Conservation (phyloP, 2,797 vertebrate species). For the Bufotes viridis region DNA sequence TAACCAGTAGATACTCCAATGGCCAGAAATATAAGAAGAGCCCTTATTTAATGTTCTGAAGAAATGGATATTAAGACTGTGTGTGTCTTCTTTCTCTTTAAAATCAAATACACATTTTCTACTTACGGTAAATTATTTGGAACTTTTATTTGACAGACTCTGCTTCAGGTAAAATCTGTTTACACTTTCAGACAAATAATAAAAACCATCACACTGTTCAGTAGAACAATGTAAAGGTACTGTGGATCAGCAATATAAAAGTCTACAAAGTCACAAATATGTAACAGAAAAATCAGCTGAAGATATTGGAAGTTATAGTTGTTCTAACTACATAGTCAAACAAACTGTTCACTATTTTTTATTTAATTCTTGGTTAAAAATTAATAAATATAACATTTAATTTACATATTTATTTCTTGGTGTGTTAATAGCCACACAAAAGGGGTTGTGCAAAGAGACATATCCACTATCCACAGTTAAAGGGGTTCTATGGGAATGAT, state of each 20-base stretch:
- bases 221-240: slow-evolving; percentile 20
- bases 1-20: too few relatives aligned
- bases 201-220: slow-evolving; percentile 1
- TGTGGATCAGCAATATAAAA: neutral
- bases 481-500: too few relatives aligned
- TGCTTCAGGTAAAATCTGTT: slow-evolving; percentile 23
- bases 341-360: neutral
- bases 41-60: neutral
- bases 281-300: neutral
- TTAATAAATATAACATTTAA: neutral
- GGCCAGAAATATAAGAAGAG: neutral
- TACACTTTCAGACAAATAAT: slow-evolving; percentile 42
- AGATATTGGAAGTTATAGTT: neutral
- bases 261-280: neutral
- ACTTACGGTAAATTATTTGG: neutral
- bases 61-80: neutral
- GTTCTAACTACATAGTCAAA: neutral
- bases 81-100: neutral
- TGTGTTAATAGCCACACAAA: too few relatives aligned
- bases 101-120: slow-evolving; percentile 1
- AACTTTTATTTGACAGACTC: neutral
- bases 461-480: too few relatives aligned
- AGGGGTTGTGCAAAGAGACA: too few relatives aligned
- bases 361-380: neutral
- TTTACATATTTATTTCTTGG: too few relatives aligned